phyloP scores from a whole-genome alignment of 2,113 vertebrate species.

The Hippolais icterina region DNA sequence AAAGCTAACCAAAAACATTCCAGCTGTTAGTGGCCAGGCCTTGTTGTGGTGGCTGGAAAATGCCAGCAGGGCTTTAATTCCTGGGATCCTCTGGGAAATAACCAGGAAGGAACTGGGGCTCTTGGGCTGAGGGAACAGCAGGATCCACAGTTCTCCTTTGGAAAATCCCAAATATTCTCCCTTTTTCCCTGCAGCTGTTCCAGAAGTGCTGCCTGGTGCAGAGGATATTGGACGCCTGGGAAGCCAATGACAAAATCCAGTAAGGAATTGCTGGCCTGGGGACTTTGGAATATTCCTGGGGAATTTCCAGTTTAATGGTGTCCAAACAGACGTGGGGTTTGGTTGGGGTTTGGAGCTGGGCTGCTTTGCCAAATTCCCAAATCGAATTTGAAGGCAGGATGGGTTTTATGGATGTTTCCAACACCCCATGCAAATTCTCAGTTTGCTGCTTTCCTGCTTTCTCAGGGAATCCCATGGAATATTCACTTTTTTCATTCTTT shows the following conservation, averaged over 20 bases:
- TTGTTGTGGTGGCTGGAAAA: background rate
- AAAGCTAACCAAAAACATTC: fast-evolving
- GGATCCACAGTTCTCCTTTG: background rate
- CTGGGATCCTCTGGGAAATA: background rate
- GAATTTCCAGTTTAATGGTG: fast-evolving
- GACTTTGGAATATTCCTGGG: background rate
- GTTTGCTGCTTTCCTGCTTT: background rate
- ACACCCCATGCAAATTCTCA: background rate
- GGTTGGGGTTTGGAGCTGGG: background rate
- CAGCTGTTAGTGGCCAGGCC: background rate
- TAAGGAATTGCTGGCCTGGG: conserved; percentile 53
- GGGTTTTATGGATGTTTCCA: background rate
- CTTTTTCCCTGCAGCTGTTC: conserved; percentile 81
- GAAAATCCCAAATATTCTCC: background rate
- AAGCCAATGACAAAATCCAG: conserved; percentile 95
- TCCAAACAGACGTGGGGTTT: fast-evolving
- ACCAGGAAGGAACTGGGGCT: background rate
- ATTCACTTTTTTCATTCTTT: too few species aligned
- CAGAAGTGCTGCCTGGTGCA: conserved; percentile 92
- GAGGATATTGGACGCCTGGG: conserved; percentile 95
- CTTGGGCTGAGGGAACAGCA: background rate
- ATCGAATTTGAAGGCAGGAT: background rate
- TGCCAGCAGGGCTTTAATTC: background rate
- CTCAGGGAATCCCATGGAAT: background rate
- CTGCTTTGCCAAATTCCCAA: background rate